Evolutionary conservation across 2,888 invertebrate genomes (phyloP), one percentile per base, ranked within the genome.

Genomic region (Poecilus cupreus): DNA sequence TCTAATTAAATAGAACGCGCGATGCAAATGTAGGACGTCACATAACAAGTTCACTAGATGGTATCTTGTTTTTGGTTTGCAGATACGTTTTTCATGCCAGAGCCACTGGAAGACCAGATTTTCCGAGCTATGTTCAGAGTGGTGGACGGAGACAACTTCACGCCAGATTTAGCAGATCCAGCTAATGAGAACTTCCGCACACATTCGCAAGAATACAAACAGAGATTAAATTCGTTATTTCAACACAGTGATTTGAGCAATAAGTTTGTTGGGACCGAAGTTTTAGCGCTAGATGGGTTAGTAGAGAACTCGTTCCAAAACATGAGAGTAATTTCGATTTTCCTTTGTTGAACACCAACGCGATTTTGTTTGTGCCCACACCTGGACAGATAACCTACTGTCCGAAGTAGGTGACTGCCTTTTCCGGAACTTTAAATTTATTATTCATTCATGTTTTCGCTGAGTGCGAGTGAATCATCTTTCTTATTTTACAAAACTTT

Each of bases 231-330:
- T 90, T 90, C 94, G 82, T 89, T 96, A 49, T 94, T 96, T 87
- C 91, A 93, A 81, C 92, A 94, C 85, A 96, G 96, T 78, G 92
- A 93, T 85, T 90, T 96, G 43, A 92, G 94, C 83, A 92, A 94
- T 84, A 94, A 95, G 81, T 97, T 95, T 88, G 91, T 95, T 82
- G 93, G 94, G 20, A 93, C 94, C 26, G 96, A 97, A 87, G 93
- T 96, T 80, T 90, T 97, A 75, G 96, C 96, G 20, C 91, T 97
- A 75, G 96, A 97, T 88, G 96, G 95, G 96, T 96, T 90, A 91
- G 91, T 86, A n/a, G 51, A 13, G 16, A 51, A 11, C 20, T 51
- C 5, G 18, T 51, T 16, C 51, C 18, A 13, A 43, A 43, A 43
- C 43, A 43, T 51, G 8, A 32, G 4, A 51, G 51, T 51, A 18